Base-by-base conservation (phyloP, 2,888 invertebrate species). In the Dasysyrphus tricinctus region DNA sequence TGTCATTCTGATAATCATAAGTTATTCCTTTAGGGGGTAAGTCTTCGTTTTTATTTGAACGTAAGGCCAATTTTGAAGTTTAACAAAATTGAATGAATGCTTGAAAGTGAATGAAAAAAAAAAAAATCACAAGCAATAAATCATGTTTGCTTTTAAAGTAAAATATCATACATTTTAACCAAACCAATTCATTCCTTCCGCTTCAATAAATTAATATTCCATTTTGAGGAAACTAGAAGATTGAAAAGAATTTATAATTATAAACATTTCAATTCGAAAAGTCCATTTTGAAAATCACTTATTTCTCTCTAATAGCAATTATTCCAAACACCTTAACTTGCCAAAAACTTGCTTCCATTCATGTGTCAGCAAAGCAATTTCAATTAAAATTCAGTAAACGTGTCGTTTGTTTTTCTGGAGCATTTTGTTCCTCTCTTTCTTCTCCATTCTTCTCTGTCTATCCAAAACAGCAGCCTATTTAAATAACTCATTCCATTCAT, bases 371-470 rank as follows among this genome's bases (percentile, higher is more conserved):
- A 65, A 72, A 63, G 56, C 39, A 73, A 56, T 79, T 57, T 65
- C 63, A 56, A 65, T 79, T 65, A 73, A 79, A 57, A 79, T 56
- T 63, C 34, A 32, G 56, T 39, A 39, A 73, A 73, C 47, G 37
- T 67, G 47, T 47, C 39, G 47, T 49, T 65, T 65, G 65, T 49
- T 47, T 47, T 47, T 16, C 47, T 65, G n/a, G 44, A 63, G 3
- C 63, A 29, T 1, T 63, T 44, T 12, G 6, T n/a, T n/a, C n/a
- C 19, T 0, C 3, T 6, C 5, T 12, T 14, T 11, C 39, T 39
- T 54, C 7, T 51, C 24, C 16, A 6, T 29, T 12, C 32, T 34
- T 34, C 32, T 2, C 2, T 3, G 5, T 12, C 49, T 3, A 8
- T 12, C 49, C 34, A 11, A 67, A 67, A 63, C 1, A 3, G 24